phyloP scores from a whole-genome alignment of 2,888 invertebrate genomes.

The Troides aeacus region DNA sequence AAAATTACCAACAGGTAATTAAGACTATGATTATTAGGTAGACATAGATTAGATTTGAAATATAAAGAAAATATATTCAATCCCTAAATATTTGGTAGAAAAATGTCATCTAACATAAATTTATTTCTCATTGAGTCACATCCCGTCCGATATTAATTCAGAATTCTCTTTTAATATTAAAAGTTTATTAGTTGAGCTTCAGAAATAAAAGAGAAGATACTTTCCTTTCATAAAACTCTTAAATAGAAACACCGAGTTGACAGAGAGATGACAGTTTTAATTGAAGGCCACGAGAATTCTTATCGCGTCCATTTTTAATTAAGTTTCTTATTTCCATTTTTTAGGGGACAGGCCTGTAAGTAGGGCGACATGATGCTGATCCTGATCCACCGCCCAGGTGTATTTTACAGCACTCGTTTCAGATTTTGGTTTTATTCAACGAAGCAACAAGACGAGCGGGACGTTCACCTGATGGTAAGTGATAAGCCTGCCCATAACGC shows the following conservation, averaged over 20 bases:
- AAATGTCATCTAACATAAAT: background rate
- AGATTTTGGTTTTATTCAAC: conserved; percentile 31
- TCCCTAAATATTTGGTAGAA: background rate
- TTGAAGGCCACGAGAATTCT: conserved; percentile 21
- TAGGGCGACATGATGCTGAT: conserved; percentile 34
- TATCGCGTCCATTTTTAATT: conserved; percentile 34
- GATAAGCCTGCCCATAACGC: background rate
- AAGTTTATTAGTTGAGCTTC: background rate
- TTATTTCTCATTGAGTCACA: background rate
- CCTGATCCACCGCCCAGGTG: conserved; percentile 35
- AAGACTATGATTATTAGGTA: background rate
- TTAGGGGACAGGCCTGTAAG: conserved; percentile 27
- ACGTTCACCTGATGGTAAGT: too few relatives aligned
- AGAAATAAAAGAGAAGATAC: background rate
- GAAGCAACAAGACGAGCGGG: too few relatives aligned
- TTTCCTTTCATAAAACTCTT: conserved; percentile 8
- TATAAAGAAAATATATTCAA: background rate
- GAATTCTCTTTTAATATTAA: background rate
- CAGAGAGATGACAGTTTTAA: conserved; percentile 14
- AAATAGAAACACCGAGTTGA: conserved; percentile 6
- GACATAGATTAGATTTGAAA: background rate
- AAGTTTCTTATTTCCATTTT: conserved; percentile 34
- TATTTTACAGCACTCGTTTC: conserved; percentile 33
- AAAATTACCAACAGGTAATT: background rate
- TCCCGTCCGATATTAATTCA: too few relatives aligned